A percentile compares a stretch with the other conserved stretches of the same genome.
Evolutionary conservation across 2,797 vertebrate species (phyloP).

Genomic region (Manis crassicaudata): DNA sequence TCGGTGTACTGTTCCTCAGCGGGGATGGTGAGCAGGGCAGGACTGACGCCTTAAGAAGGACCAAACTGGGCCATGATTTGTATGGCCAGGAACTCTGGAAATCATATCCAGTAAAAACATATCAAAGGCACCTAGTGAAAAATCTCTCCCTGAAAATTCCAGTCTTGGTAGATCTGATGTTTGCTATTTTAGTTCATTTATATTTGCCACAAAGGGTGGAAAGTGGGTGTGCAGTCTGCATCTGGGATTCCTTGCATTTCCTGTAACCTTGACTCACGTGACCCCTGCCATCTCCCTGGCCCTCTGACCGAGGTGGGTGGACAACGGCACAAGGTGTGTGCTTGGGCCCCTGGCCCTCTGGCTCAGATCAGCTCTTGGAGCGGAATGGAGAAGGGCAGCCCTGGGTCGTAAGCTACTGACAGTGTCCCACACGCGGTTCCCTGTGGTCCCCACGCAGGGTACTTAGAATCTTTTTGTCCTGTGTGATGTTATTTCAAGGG

Average conservation of each 20-base stretch:
- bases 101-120: not conserved
- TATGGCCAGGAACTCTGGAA: not conserved
- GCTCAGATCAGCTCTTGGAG: too few relatives aligned
- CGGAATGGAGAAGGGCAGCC: not conserved
- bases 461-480: not conserved
- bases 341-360: not conserved
- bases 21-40: not conserved
- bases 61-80: not conserved
- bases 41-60: not conserved
- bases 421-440: rapidly evolving
- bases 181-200: not conserved
- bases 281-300: not conserved
- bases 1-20: not conserved
- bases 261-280: not conserved
- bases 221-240: not conserved
- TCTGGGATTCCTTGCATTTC: not conserved
- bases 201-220: not conserved
- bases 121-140: not conserved
- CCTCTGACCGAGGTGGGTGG: not conserved
- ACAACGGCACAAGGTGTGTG: not conserved
- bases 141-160: not conserved
- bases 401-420: rapidly evolving
- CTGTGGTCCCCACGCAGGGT: rapidly evolving
- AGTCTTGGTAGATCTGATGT: rapidly evolving
- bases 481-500: too few relatives aligned